These are phyloP conservation scores for Eriosoma lanigerum DNA, from an alignment of 1,140 invertebrate genomes.

Conservation along the genomic window DNA sequence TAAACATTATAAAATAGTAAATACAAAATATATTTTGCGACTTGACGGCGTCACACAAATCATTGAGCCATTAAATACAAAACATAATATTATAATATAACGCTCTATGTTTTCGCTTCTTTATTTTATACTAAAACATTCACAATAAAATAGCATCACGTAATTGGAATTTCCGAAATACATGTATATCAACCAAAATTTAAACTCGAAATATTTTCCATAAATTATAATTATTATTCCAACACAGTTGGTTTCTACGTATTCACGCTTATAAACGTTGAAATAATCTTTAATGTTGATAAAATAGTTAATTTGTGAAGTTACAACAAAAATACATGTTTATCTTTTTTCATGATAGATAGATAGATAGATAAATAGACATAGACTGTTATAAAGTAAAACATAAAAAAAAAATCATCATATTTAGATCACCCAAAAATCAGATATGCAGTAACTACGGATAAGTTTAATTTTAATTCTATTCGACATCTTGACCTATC, in stretches of 20 bases:
- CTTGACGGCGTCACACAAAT: neutral
- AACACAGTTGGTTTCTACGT: neutral
- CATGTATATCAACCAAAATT: neutral
- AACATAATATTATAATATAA: neutral
- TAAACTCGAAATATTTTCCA: slow-evolving; percentile 17
- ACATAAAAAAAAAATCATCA: too few relatives aligned
- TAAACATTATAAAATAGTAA: too few relatives aligned
- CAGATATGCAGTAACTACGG: too few relatives aligned
- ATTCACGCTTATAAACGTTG: neutral
- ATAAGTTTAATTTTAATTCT: too few relatives aligned
- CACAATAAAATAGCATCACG: neutral
- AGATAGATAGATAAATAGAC: too few relatives aligned
- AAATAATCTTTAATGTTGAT: neutral
- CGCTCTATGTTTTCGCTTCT: neutral
- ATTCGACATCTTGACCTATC: too few relatives aligned
- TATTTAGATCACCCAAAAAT: too few relatives aligned
- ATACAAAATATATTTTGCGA: neutral
- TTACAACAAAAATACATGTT: too few relatives aligned
- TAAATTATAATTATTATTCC: neutral
- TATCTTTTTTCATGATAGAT: too few relatives aligned
- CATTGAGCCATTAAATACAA: neutral
- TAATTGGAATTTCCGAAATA: neutral
- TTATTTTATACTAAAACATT: neutral
- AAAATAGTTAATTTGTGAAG: too few relatives aligned
- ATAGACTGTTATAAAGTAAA: too few relatives aligned